phyloP scores from a whole-genome alignment of 1,140 invertebrate species.

The Tetramorium simillimum region DNA sequence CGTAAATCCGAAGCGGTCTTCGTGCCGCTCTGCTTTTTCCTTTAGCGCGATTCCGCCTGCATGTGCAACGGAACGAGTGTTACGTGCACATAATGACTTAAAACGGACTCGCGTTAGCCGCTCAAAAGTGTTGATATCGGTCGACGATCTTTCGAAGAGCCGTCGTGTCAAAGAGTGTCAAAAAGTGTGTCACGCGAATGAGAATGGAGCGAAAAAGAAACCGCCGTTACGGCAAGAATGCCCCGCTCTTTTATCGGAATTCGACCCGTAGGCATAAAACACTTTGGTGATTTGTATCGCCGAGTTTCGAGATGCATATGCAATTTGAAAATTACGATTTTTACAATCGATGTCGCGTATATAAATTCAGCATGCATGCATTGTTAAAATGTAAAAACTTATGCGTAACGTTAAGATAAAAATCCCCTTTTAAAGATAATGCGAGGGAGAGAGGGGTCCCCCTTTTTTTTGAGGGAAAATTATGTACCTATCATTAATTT shows the following conservation, averaged over 20 bases:
- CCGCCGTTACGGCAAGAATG: conserved; percentile 51
- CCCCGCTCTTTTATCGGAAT: conserved; percentile 16
- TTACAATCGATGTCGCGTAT: neutral
- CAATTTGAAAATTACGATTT: neutral
- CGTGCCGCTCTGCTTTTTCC: conserved; percentile 27
- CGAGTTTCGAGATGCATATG: neutral
- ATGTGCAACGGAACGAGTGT: conserved; percentile 54
- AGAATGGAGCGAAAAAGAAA: conserved; percentile 44
- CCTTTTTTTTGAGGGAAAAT: conserved; percentile 1
- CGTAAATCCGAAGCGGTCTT: conserved; percentile 28
- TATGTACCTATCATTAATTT: conserved; percentile 51
- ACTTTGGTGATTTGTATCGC: conserved; percentile 2
- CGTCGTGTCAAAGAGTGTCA: conserved; percentile 64
- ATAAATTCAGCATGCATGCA: neutral
- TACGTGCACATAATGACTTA: conserved; percentile 69
- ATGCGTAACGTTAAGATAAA: neutral
- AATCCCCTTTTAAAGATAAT: neutral
- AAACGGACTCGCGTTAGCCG: neutral
- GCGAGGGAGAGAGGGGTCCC: neutral
- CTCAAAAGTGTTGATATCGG: conserved; percentile 69
- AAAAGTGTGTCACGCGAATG: conserved; percentile 73
- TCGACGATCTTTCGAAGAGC: conserved; percentile 67
- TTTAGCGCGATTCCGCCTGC: conserved; percentile 35
- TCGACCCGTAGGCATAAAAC: conserved; percentile 8
- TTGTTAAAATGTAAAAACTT: neutral